Conservation (phyloP, 2,888 invertebrate species). For the Drosophila melanosoma region DNA sequence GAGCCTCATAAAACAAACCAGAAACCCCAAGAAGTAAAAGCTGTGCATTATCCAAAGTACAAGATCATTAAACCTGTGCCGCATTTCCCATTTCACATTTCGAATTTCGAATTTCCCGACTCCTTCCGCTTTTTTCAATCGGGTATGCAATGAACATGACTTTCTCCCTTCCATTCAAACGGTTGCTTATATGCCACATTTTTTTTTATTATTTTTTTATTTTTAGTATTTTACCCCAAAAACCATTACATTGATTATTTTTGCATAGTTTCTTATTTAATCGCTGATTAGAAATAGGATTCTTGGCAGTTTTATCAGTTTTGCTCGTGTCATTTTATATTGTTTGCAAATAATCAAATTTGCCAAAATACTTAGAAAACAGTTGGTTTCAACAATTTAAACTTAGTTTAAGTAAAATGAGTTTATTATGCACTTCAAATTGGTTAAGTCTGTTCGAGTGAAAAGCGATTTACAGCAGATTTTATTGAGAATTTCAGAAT, state of each 20-base stretch:
- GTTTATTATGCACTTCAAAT: too few relatives aligned
- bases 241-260: background rate
- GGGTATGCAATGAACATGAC: background rate
- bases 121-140: background rate
- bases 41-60: slow-evolving; percentile 23
- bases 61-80: slow-evolving; percentile 1
- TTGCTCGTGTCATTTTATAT: background rate
- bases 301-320: background rate
- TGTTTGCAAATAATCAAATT: background rate
- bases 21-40: slow-evolving; percentile 6
- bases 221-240: background rate
- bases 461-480: too few relatives aligned
- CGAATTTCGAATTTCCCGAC: background rate
- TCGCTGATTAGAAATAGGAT: background rate
- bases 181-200: background rate
- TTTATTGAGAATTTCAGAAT: background rate
- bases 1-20: slow-evolving; percentile 49
- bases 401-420: background rate
- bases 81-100: background rate
- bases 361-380: background rate
- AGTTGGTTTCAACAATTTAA: background rate
- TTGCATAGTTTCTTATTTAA: background rate
- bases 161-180: background rate
- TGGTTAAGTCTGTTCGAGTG: too few relatives aligned
- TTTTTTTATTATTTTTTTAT: background rate